Evolutionary conservation across 2,888 invertebrate species (phyloP).

Genomic region (Rotaria magnacalcarata): DNA sequence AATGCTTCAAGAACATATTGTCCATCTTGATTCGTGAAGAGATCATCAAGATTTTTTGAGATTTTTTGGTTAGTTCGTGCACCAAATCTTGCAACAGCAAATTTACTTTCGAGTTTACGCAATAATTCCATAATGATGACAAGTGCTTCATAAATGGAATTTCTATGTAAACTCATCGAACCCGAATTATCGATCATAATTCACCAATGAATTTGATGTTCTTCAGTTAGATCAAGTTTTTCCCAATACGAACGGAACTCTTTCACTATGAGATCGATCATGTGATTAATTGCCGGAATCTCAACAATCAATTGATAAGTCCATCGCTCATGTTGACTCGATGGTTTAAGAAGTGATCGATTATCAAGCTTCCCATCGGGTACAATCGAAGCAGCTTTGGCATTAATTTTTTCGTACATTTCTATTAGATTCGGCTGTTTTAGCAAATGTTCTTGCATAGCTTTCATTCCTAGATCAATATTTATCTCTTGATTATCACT

Average conservation of each 20-base stretch:
- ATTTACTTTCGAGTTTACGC: constrained; percentile 32
- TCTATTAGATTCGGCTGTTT: background rate
- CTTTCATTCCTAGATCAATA: constrained; percentile 9
- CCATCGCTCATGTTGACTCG: background rate
- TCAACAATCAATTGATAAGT: background rate
- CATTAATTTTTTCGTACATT: background rate
- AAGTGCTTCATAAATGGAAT: background rate
- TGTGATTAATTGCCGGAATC: background rate
- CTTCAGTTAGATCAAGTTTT: background rate
- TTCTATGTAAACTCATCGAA: background rate
- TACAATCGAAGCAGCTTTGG: background rate
- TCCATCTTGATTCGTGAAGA: background rate
- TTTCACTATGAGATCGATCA: background rate
- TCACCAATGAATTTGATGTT: constrained; percentile 32
- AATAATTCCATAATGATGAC: background rate
- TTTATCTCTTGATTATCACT: background rate
- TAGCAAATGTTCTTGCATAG: background rate
- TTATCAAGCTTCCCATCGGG: background rate
- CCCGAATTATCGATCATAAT: constrained; percentile 38
- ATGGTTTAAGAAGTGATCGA: background rate
- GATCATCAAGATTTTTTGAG: background rate
- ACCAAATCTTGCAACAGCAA: constrained; percentile 34
- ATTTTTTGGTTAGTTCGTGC: background rate
- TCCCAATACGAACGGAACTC: background rate
- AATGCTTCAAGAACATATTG: background rate